A percentile compares a stretch with the other conserved stretches of the same genome.
These are phyloP conservation scores for Nycticorax nycticorax DNA, from an alignment of 2,113 vertebrate genomes.

Conservation along the genomic window DNA sequence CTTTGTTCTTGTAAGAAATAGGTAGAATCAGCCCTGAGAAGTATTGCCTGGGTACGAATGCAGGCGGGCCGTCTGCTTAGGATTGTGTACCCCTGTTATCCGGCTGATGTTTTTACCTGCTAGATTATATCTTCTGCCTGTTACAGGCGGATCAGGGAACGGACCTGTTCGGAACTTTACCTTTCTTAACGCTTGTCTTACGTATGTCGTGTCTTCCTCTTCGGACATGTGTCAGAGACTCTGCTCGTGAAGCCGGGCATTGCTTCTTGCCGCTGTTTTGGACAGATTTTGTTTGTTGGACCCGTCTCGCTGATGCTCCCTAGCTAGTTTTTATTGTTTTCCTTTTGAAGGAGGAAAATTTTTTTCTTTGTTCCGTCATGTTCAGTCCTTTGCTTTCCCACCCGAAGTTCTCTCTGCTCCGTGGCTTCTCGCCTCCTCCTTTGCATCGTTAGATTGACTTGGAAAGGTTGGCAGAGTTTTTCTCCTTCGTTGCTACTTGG, in stretches of 20 bases:
- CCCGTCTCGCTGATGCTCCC: background rate
- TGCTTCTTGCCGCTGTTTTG: background rate
- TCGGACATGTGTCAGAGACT: background rate
- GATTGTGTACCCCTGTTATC: too few relatives aligned
- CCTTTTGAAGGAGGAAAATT: background rate
- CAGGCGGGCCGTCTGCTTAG: background rate
- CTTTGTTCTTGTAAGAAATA: background rate
- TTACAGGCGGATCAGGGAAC: background rate
- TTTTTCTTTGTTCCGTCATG: background rate
- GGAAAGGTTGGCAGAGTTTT: background rate
- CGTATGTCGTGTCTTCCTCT: background rate
- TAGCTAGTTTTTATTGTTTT: background rate
- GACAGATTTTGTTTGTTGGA: background rate
- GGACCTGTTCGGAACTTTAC: fast-evolving
- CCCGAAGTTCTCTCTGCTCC: background rate
- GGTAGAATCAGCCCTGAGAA: fast-evolving
- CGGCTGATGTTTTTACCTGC: background rate
- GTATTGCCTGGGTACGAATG: background rate
- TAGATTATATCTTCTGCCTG: background rate
- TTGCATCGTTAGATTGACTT: background rate
- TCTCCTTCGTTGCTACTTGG: background rate
- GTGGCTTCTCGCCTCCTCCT: background rate
- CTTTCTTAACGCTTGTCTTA: background rate
- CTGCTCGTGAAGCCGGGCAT: background rate
- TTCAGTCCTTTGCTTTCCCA: background rate